Evolutionary conservation across 2,888 invertebrate genomes (phyloP).

Genomic region (Portevinia maculata): DNA sequence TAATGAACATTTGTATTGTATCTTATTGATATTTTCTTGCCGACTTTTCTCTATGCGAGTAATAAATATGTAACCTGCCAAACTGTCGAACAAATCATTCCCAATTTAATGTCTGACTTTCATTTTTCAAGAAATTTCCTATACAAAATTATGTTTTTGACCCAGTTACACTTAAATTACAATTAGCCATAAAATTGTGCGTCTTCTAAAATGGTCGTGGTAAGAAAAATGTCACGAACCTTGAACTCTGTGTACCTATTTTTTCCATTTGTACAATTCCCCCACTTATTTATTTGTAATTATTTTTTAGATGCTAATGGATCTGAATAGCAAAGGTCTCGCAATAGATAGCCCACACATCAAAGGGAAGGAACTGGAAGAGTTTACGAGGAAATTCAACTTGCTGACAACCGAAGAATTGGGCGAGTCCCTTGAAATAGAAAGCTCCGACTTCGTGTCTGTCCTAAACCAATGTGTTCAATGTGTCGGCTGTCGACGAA

Average conservation of each 20-base stretch:
- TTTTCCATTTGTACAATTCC: not conserved
- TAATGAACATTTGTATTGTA: not conserved
- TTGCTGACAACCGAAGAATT: constrained; percentile 90
- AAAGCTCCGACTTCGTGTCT: constrained; percentile 91
- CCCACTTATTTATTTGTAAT: not conserved
- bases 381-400: constrained; percentile 92
- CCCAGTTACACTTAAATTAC: not conserved
- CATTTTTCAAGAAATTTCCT: not conserved
- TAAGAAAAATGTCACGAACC: constrained; percentile 2
- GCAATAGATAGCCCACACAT: constrained; percentile 92
- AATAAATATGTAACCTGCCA: not conserved
- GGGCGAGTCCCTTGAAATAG: constrained; percentile 91
- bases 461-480: constrained; percentile 95
- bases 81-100: not conserved
- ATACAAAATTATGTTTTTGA: constrained; percentile 29
- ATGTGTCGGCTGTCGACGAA: constrained; percentile 96
- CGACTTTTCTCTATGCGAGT: not conserved
- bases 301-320: constrained; percentile 92
- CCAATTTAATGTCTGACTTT: constrained; percentile 1
- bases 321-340: constrained; percentile 92
- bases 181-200: not conserved
- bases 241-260: constrained; percentile 25
- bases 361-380: constrained; percentile 92
- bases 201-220: not conserved
- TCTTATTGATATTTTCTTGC: not conserved